These are phyloP conservation scores for Dicyrtomina minuta DNA, from an alignment of 2,888 invertebrate species.

Conservation along the genomic window DNA sequence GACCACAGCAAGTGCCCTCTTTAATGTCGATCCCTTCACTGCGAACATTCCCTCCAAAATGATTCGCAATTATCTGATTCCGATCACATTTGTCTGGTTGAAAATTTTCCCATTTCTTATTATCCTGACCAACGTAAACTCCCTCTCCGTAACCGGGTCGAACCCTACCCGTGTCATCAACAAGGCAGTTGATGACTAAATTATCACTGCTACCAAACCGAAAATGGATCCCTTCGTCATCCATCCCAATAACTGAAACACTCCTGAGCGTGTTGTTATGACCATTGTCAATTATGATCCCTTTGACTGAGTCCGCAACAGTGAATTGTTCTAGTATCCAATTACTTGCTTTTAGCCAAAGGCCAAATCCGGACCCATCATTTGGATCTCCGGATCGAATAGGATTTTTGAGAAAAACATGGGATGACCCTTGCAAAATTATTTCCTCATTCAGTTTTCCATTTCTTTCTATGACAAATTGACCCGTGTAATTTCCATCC, in stretches of 20 bases:
- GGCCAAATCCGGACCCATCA: background rate
- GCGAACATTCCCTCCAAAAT: background rate
- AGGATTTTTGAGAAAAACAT: background rate
- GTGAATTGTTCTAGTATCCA: background rate
- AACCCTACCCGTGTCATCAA: background rate
- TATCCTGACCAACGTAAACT: conserved; percentile 1
- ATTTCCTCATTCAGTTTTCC: background rate
- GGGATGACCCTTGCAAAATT: background rate
- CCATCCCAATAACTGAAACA: background rate
- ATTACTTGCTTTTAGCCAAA: background rate
- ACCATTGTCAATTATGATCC: background rate
- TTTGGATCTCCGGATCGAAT: background rate
- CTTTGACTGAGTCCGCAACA: background rate
- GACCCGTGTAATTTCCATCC: too few relatives aligned
- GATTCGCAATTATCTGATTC: background rate
- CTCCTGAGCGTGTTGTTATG: background rate
- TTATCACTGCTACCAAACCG: background rate
- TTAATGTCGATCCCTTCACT: conserved; percentile 3
- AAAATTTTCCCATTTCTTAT: background rate
- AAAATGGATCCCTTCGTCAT: background rate
- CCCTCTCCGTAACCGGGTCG: background rate
- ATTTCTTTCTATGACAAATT: background rate
- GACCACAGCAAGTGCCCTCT: background rate
- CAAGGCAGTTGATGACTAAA: background rate
- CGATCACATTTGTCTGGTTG: background rate